These are phyloP conservation scores for Chelidonichthys spinosus DNA, from an alignment of 2,797 vertebrate genomes.

Conservation along the genomic window DNA sequence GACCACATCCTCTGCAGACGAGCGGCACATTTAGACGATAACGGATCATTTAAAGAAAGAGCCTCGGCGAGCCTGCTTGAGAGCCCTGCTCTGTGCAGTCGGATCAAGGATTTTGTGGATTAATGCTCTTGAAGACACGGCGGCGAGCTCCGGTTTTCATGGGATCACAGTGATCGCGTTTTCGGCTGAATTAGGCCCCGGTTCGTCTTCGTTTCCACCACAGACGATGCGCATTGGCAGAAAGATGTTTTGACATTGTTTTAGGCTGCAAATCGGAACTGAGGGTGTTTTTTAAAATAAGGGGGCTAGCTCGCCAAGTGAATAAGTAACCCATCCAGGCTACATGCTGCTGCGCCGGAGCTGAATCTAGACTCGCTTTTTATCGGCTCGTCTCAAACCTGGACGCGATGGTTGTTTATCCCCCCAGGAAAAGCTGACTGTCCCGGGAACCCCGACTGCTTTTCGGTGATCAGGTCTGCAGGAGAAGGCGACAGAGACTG, in stretches of 20 bases:
- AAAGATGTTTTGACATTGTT: constrained; percentile 48
- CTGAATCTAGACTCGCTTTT: constrained; percentile 24
- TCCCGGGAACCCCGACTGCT: constrained; percentile 54
- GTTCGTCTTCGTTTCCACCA: constrained; percentile 2
- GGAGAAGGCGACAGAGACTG: constrained; percentile 85
- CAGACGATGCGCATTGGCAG: not conserved
- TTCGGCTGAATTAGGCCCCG: constrained; percentile 53
- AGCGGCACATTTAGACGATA: constrained; percentile 59
- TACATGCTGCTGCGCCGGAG: constrained; percentile 44
- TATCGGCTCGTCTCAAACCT: constrained; percentile 11
- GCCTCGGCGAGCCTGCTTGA: constrained; percentile 44
- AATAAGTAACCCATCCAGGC: constrained; percentile 28
- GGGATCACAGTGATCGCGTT: constrained; percentile 66
- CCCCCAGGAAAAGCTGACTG: constrained; percentile 63
- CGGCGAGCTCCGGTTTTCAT: constrained; percentile 66
- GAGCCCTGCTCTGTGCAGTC: constrained; percentile 65
- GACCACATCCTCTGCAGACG: constrained; percentile 63
- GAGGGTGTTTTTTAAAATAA: constrained; percentile 18
- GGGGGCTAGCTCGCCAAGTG: constrained; percentile 46
- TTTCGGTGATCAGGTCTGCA: constrained; percentile 60
- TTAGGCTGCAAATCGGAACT: constrained; percentile 33
- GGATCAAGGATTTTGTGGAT: constrained; percentile 87
- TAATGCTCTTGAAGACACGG: constrained; percentile 78
- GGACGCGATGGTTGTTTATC: constrained; percentile 60
- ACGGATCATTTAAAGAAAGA: constrained; percentile 44